These are phyloP conservation scores for Crotalus helleri DNA, from an alignment of 2,113 vertebrate genomes.

Conservation along the genomic window DNA sequence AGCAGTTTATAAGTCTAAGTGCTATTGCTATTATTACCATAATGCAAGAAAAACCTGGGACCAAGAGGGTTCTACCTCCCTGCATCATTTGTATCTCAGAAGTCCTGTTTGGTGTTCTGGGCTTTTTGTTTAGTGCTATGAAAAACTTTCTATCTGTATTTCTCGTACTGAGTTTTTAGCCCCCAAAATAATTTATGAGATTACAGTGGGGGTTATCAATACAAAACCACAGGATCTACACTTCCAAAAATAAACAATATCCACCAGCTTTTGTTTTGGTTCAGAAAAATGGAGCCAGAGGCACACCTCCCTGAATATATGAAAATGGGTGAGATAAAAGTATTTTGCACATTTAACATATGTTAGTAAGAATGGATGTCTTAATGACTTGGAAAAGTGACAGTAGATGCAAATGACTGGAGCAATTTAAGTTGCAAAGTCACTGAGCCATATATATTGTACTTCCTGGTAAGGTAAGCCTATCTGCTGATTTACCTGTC, in stretches of 20 bases:
- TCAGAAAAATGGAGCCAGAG: not conserved
- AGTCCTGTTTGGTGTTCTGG: not conserved
- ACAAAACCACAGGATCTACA: not conserved
- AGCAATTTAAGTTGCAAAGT: constrained; percentile 40
- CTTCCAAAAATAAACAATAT: not conserved
- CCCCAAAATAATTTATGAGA: not conserved
- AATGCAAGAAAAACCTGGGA: not conserved
- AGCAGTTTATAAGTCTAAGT: not conserved
- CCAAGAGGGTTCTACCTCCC: not conserved
- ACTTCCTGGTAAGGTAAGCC: constrained; percentile 52
- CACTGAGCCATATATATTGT: constrained; percentile 42
- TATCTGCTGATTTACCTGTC: constrained; percentile 40
- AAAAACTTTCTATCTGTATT: not conserved
- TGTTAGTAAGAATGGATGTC: not conserved
- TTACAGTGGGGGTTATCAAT: not conserved
- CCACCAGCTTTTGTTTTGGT: not conserved
- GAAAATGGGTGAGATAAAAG: not conserved
- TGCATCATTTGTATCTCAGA: not conserved
- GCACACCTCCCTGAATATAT: not conserved
- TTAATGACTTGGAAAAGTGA: constrained; percentile 27
- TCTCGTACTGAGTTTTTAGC: not conserved
- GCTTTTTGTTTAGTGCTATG: not conserved
- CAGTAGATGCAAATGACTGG: constrained; percentile 35
- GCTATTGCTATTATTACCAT: not conserved
- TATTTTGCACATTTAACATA: not conserved